Base-by-base conservation (phyloP, 1,140 invertebrate species). In the Thrips palmi region DNA sequence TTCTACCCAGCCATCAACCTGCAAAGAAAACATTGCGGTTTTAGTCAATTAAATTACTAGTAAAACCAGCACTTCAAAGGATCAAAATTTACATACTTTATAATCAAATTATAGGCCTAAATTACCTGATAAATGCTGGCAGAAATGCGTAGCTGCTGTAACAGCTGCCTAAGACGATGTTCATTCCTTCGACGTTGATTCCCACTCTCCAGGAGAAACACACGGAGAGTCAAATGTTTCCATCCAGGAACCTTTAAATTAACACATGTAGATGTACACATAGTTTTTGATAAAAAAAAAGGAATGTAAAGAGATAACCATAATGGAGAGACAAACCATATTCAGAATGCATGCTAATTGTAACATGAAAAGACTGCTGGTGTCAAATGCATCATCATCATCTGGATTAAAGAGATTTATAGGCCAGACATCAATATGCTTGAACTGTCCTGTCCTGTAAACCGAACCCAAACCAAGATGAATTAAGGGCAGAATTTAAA, bases 351-450 rank as follows among this genome's bases (percentile, higher is more conserved):
- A 96, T 1, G 92, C 89, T 32, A 98, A 56, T 59, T 99, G 94
- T 49, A 98, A 73, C 67, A 96, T 81, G 58, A 98, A 98, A 33
- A 97, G 63, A 45, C 76, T 88, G 27, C 77, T 87, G 48, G 77
- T 79, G 38, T 86, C 82, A 55, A 87, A 87, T 3, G 72, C 67
- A 53, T 84, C 76, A 40, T 76, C 70, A 46, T 74, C 67, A 1
- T 67, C 68, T 4, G 83, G 82, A 47, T 74, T 65, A 43, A 89
- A 73, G 42, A 88, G 74, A 52, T 94, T 88, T 0, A 91, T 74
- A 7, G 93, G 86, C 93, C 93, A 98, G 10, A 97, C 88, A 60
- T 98, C 94, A 40, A 98, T 92, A 55, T 78, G 92, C 45, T 72
- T 71, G 15, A 75, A 63, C 24, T 49, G 48, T 29, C 51, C 50